These are phyloP conservation scores for Tigriopus japonicus DNA, from an alignment of 1,140 invertebrate genomes.

Conservation along the genomic window DNA sequence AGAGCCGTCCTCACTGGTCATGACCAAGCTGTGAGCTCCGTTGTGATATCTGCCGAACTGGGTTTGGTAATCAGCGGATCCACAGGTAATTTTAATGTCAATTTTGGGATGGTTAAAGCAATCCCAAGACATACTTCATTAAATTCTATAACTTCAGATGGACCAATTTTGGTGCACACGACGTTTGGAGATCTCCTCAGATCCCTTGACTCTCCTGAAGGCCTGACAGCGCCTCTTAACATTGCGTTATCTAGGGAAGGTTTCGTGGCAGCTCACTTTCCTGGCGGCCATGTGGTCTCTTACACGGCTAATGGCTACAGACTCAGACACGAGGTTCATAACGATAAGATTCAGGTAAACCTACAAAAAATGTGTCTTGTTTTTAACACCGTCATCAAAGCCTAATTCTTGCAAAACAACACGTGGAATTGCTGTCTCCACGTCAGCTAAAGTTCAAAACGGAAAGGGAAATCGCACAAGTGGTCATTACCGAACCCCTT, in stretches of 20 bases:
- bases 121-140: no score
- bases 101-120: no score
- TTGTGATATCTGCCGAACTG: slow-evolving; percentile 90
- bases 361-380: no score
- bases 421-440: no score
- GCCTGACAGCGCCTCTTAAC: slow-evolving; percentile 31
- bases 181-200: slow-evolving; percentile 93
- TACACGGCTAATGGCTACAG: slow-evolving; percentile 80
- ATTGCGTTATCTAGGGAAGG: slow-evolving; percentile 46
- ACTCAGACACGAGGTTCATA: slow-evolving; percentile 67
- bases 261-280: slow-evolving; percentile 84
- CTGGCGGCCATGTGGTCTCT: slow-evolving; percentile 71
- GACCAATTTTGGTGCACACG: slow-evolving; percentile 89
- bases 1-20: slow-evolving; percentile 91
- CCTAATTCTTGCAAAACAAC: no score
- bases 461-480: no score
- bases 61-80: slow-evolving; percentile 92
- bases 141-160: slow-evolving; percentile 41
- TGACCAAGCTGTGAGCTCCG: slow-evolving; percentile 77
- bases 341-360: slow-evolving; percentile 87
- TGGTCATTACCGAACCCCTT: no score
- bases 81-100: slow-evolving; percentile 45
- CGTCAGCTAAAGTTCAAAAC: no score
- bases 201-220: slow-evolving; percentile 57
- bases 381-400: no score